Evolutionary conservation across 1,140 invertebrate genomes (phyloP).

Genomic region (Adoxophyes honmai): DNA sequence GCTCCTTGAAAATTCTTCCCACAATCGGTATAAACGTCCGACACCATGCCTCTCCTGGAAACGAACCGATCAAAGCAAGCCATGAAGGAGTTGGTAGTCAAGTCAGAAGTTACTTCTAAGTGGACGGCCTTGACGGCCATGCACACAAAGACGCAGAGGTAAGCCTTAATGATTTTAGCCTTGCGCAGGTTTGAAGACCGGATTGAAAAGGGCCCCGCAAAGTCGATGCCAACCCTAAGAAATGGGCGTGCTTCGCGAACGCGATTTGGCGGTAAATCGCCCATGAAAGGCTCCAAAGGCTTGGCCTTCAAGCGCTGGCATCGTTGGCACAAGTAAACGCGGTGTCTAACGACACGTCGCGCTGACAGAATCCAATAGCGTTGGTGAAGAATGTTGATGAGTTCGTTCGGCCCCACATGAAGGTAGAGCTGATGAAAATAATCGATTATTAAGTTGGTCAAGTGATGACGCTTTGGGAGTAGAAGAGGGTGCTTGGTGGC

Average conservation of each 20-base stretch:
- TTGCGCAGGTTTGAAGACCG: not conserved
- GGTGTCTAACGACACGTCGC: constrained; percentile 17
- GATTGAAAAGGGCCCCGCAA: not conserved
- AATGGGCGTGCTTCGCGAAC: not conserved
- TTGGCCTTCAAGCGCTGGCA: not conserved
- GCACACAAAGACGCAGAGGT: not conserved
- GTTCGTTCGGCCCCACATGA: constrained; percentile 16
- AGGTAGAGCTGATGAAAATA: constrained; percentile 16
- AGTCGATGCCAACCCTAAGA: not conserved
- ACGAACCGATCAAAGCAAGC: not conserved
- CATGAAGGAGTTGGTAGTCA: not conserved
- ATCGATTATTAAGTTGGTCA: constrained; percentile 9
- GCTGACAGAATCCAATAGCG: constrained; percentile 23
- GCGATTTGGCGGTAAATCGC: not conserved
- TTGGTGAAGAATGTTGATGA: constrained; percentile 15
- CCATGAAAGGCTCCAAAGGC: not conserved
- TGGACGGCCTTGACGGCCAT: not conserved
- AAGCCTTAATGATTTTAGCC: not conserved
- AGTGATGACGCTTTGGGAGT: constrained; percentile 10
- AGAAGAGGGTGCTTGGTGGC: constrained; percentile 15
- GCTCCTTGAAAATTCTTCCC: not conserved
- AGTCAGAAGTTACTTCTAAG: not conserved
- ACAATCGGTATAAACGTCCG: not conserved
- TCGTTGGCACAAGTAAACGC: not conserved
- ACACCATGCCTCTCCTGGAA: not conserved